Evolutionary conservation across 2,113 vertebrate genomes (phyloP).

Genomic region (Melanerpes aurifrons): DNA sequence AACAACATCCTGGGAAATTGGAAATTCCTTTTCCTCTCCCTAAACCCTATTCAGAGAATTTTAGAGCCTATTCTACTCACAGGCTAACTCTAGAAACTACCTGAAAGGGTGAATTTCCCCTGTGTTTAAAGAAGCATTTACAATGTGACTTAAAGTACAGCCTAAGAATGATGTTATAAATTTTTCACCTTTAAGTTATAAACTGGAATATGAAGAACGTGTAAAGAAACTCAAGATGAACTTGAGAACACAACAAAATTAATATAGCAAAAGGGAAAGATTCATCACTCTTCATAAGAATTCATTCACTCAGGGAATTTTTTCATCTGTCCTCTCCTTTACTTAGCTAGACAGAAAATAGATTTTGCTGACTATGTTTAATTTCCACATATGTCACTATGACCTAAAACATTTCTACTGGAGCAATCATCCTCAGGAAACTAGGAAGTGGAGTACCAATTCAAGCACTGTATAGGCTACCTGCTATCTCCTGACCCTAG

Average conservation of each 20-base stretch:
- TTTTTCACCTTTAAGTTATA: not conserved
- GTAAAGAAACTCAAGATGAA: not conserved
- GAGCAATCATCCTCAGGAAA: slow-evolving; percentile 48
- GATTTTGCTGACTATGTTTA: slow-evolving; percentile 58
- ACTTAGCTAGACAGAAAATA: slow-evolving; percentile 55
- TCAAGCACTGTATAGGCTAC: not conserved
- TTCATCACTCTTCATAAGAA: slow-evolving; percentile 22
- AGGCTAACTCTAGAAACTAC: not conserved
- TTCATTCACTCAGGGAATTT: slow-evolving; percentile 2
- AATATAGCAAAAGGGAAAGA: slow-evolving; percentile 22
- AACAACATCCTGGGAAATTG: not conserved
- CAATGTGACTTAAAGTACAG: not conserved
- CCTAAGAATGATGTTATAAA: not conserved
- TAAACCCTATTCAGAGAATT: not conserved
- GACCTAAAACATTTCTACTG: slow-evolving; percentile 62
- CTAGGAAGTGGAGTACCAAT: not conserved
- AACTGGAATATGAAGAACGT: not conserved
- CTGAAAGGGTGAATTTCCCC: not conserved
- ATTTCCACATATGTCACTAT: slow-evolving; percentile 59
- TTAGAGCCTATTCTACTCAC: not conserved
- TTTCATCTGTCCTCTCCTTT: slow-evolving; percentile 47
- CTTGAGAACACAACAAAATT: not conserved
- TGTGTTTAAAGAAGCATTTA: not conserved
- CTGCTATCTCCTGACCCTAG: not conserved
- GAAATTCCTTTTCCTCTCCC: not conserved